Evolutionary conservation across 2,888 invertebrate genomes (phyloP), one percentile per base, ranked within the genome.

Genomic region (Crocallis elinguaria): DNA sequence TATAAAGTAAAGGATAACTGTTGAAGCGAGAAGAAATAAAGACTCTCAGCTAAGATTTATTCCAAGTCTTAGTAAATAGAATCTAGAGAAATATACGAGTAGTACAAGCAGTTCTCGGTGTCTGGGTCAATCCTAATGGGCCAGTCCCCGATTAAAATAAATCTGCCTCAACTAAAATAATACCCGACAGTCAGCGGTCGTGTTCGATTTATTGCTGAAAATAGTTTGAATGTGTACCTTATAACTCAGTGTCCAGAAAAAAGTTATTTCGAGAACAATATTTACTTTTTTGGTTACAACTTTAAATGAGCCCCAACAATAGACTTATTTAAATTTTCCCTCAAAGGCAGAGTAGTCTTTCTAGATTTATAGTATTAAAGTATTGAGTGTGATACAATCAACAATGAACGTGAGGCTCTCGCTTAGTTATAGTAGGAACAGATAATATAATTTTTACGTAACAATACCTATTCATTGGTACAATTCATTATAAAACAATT

Each of bases 101-200:
- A 51, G 39, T 21, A 21, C 39, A 35, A 51, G 33, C 33, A 25
- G 25, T 37, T 30, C 29, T 37, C 29, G 21, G 37, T 36, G 49
- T 38, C 44, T 51, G 35, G 44, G 33, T 39, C 44, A 45, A 39
- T 36, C 17, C 11, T 29, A 21, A 33, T 25, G 14, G 33, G 21
- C 44, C 16, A 33, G 25, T 19, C 27, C n/a, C 6, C 38, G 33
- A 33, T 52, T 35, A 46, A 45, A 45, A 67, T 67, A 70, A 70
- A 69, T 70, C 64, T 62, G 57, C 57, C 17, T 54, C 57, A 45
- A 53, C 44, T 58, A 49, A 60, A 67, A 66, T 64, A 63, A 68
- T 66, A 69, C 66, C 65, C 64, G 67, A 68, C 72, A 63, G 63
- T 14, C 72, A 62, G 62, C 30, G 61, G 60, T 62, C 61, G 66